Base-by-base conservation (phyloP, 2,113 vertebrate genomes). In the Neolamprologus sp. region DNA sequence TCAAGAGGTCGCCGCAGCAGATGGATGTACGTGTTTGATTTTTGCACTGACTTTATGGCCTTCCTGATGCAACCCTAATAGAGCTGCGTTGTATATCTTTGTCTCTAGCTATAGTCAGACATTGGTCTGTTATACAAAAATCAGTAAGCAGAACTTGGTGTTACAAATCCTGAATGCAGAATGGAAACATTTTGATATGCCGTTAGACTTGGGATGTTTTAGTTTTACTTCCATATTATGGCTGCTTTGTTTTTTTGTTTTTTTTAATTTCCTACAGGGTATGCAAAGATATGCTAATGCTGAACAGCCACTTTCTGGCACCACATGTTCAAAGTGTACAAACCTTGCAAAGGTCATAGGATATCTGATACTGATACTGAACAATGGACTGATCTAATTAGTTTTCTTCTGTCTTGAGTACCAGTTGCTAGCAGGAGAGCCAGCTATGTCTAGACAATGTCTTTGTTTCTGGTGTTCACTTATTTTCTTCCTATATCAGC, bases 281-380 rank as follows among this genome's bases (percentile, higher is more conserved):
- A 45, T 73, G 68, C 40, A 73, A 26, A 45, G 13, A 26, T 26
- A 45, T 23, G 21, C 21, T 73, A 47, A 45, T 73, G 21, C 40
- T 47, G 68, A 75, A 47, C 40, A 75, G 68, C 14, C 40, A 75
- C 68, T 75, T 75, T 75, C 40, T 75, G 21, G 14, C 14, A 47
- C 14, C 14, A 26, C 14, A 75, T 75, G 42, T 23, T 47, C 3
- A 45, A 75, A 28, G 40, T 26, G 17, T 26, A 47, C 21, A 47
- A 73, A 47, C 21, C 68, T 73, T 45, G 23, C 21, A 28, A 45
- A 73, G 68, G 68, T 47, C 40, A 45, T 73, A 26, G 23, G 21
- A 47, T 75, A 47, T 75, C 40, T 75, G 68, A 73, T 45, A 21
- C 12, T 23, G 65, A 71, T 42, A 26, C 65, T 19, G 21, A 65